Percentiles rank a stretch among this genome's conserved stretches.
phyloP scores from a whole-genome alignment of 2,797 vertebrate species.

The Chelidonichthys spinosus region DNA sequence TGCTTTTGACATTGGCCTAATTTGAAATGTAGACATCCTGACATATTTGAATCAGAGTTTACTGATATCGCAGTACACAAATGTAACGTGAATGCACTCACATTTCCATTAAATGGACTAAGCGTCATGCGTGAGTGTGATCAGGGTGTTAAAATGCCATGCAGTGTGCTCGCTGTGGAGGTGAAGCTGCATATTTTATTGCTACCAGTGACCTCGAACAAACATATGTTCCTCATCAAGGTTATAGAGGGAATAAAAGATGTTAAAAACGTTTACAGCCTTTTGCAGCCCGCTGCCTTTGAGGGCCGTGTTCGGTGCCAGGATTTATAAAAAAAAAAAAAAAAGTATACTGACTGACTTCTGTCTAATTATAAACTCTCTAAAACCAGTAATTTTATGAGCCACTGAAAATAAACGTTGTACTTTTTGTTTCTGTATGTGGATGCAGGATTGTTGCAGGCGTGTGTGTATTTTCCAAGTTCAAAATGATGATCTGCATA shows the following conservation, averaged over 20 bases:
- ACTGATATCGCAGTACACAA: not conserved
- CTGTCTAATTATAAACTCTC: constrained; percentile 66
- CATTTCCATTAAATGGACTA: constrained; percentile 7
- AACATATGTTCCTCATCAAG: constrained; percentile 61
- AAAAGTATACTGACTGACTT: constrained; percentile 46
- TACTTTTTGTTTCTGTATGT: constrained; percentile 20
- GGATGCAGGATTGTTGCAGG: constrained; percentile 30
- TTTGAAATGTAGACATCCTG: constrained; percentile 17
- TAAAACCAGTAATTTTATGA: constrained; percentile 66
- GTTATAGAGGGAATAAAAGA: constrained; percentile 53
- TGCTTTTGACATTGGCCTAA: constrained; percentile 14
- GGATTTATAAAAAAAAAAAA: constrained; percentile 57
- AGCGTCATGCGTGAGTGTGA: constrained; percentile 11
- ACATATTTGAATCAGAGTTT: constrained; percentile 11
- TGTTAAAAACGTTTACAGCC: constrained; percentile 47
- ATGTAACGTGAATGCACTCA: constrained; percentile 5
- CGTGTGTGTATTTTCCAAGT: constrained; percentile 21
- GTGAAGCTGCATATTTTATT: constrained; percentile 3
- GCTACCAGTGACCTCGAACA: constrained; percentile 35
- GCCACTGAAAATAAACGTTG: constrained; percentile 54
- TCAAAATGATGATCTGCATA: constrained; percentile 37
- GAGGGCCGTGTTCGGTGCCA: constrained; percentile 47
- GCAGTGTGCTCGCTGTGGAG: not conserved
- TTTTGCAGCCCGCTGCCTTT: constrained; percentile 55
- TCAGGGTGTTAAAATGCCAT: constrained; percentile 10